Base-by-base conservation (phyloP, 2,113 vertebrate genomes). In the Callipepla squamata region DNA sequence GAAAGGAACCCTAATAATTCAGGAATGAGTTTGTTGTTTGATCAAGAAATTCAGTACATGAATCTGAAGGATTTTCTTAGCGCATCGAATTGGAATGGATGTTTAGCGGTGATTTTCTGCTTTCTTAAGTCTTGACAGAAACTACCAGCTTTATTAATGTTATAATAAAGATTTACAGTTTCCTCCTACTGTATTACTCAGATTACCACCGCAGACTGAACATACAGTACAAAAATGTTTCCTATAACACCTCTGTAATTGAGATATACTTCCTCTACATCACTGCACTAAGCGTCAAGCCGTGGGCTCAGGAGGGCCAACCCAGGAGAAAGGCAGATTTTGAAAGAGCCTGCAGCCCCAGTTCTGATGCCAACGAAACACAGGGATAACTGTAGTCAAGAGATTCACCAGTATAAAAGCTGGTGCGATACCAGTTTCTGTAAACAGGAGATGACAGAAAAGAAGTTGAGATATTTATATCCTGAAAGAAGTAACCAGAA, bases 91-190 rank as follows among this genome's bases (percentile, higher is more conserved):
- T 57, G 59, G 30, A 75, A 63, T 61, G 44, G 40, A 40, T 82
- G 23, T 78, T 67, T 15, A 53, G 61, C 34, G 18, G 40, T 36
- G 36, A 91, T 87, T 77, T 92, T 92, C 63, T 83, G 38, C n/a
- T 85, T 93, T 85, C 74, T 79, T 84, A 72, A 53, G 18, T 16
- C 65, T 55, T 90, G 63, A 84, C 76, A 88, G 65, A 77, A 93
- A 89, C 34, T 61, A 6, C 16, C 50, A 0, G 8, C 22, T 65
- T 93, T 91, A 61, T 78, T 92, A 67, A 91, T 67, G 57, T 36
- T 44, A 51, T n/a, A 83, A 51, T 93, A 88, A 91, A 95, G 25
- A 80, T 82, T 92, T 94, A 67, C 13, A 28, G 63, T 87, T 93
- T 65, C n/a, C 17, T 82, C 61, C 51, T 58, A 83, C 38, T 48